Conservation (phyloP, 2,888 invertebrate species). For the Cataglyphis rosenhaueri region DNA sequence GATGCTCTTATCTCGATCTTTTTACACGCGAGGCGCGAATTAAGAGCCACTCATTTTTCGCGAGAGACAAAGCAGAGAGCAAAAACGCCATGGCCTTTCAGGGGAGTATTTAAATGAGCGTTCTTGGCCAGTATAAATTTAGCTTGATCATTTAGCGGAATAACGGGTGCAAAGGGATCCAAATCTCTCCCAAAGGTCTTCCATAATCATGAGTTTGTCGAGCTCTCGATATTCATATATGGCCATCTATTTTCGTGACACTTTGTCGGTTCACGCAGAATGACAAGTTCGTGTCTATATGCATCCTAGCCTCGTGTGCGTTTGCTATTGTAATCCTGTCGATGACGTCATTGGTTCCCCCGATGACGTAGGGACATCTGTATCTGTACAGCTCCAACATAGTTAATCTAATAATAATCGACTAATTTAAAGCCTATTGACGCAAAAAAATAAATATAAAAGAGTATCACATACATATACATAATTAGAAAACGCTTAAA, state of each 20-base stretch:
- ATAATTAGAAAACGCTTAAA: neutral
- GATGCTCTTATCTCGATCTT: neutral
- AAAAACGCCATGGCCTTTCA: slow-evolving; percentile 16
- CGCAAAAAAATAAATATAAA: slow-evolving; percentile 24
- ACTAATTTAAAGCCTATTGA: slow-evolving; percentile 6
- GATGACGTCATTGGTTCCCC: slow-evolving; percentile 13
- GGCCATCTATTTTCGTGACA: slow-evolving; percentile 49
- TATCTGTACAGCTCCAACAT: neutral
- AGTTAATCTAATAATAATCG: slow-evolving; percentile 18
- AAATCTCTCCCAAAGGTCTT: slow-evolving; percentile 15
- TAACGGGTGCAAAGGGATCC: neutral
- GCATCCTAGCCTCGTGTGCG: slow-evolving; percentile 23
- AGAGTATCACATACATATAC: neutral
- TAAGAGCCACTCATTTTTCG: slow-evolving; percentile 11
- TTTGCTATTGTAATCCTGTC: slow-evolving; percentile 43
- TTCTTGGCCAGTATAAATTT: slow-evolving; percentile 33
- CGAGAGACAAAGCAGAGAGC: neutral
- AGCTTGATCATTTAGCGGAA: slow-evolving; percentile 24
- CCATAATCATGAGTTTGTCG: slow-evolving; percentile 51
- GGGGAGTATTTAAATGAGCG: slow-evolving; percentile 16
- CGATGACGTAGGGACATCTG: slow-evolving; percentile 21
- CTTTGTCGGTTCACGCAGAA: slow-evolving; percentile 46
- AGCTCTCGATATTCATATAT: slow-evolving; percentile 53
- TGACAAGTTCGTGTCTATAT: slow-evolving; percentile 37
- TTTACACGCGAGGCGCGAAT: slow-evolving; percentile 15